A percentile compares a stretch with the other conserved stretches of the same genome.
These are phyloP conservation scores for Sebastes hubbsi DNA, from an alignment of 2,797 vertebrate species.

Conservation along the genomic window DNA sequence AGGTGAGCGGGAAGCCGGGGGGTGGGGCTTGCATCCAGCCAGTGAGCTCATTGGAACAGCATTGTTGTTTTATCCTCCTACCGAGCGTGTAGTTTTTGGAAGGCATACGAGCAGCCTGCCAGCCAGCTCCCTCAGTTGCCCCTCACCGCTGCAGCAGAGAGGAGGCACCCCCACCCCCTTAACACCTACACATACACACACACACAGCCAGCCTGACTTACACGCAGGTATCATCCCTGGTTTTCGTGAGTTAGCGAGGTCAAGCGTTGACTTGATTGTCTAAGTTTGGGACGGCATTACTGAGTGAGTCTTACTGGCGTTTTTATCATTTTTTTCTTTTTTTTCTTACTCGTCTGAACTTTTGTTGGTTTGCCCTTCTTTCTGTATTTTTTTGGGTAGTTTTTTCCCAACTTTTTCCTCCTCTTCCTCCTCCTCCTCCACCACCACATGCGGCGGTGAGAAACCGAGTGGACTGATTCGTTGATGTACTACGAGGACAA, in stretches of 20 bases:
- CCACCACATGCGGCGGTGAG: not conserved
- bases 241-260: not conserved
- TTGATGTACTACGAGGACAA: not conserved
- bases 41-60: slow-evolving; percentile 98
- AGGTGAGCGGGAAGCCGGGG: slow-evolving; percentile 87
- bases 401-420: not conserved
- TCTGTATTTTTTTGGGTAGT: not conserved
- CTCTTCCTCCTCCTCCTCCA: not conserved
- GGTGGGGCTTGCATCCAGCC: slow-evolving; percentile 91
- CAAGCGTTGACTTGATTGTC: not conserved
- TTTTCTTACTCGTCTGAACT: not conserved
- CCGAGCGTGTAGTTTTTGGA: slow-evolving; percentile 90
- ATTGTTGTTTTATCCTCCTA: slow-evolving; percentile 81
- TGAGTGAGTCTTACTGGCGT: slow-evolving; percentile 28
- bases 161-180: slow-evolving; percentile 36
- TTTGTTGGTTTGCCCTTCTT: slow-evolving; percentile 1
- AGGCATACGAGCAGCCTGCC: slow-evolving; percentile 84
- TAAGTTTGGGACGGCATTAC: not conserved
- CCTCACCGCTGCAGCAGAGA: slow-evolving; percentile 58
- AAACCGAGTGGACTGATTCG: not conserved
- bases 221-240: slow-evolving; percentile 2
- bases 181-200: not conserved
- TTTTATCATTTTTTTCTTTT: not conserved
- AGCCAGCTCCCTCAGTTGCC: slow-evolving; percentile 71
- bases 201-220: slow-evolving; percentile 7